phyloP scores from a whole-genome alignment of 2,113 vertebrate genomes.

The Pimephales promelas region DNA sequence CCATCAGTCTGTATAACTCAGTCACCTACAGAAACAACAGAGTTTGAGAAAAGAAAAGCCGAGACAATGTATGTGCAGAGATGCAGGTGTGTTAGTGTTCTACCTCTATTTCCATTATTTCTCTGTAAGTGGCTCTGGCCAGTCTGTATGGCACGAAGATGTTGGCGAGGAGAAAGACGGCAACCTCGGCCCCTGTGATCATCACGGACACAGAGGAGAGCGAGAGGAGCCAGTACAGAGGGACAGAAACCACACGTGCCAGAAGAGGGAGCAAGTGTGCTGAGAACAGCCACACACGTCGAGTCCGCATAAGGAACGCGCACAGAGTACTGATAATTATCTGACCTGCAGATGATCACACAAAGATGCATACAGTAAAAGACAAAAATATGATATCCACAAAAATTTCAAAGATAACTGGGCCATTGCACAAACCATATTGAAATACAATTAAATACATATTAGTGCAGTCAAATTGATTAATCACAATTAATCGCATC shows the following conservation, averaged over 20 bases:
- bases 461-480: no score
- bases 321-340: conserved; percentile 80
- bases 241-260: conserved; percentile 70
- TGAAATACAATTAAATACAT: not conserved
- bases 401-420: not conserved
- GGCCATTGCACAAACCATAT: not conserved
- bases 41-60: not conserved
- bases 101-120: conserved; percentile 77
- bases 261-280: conserved; percentile 79
- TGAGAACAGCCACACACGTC: conserved; percentile 79
- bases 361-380: not conserved
- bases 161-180: conserved; percentile 71
- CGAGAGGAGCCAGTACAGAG: conserved; percentile 63
- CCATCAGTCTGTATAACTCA: conserved; percentile 77
- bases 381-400: not conserved
- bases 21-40: conserved; percentile 65
- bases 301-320: conserved; percentile 81
- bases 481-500: no score
- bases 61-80: not conserved
- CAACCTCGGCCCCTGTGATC: conserved; percentile 68
- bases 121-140: conserved; percentile 69
- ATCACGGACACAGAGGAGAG: conserved; percentile 71
- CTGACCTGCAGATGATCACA: conserved; percentile 72
- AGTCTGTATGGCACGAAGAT: conserved; percentile 77
- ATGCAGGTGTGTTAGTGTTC: not conserved